A percentile compares a stretch with the other conserved stretches of the same genome.
phyloP scores from a whole-genome alignment of 1,140 invertebrate genomes.

The Melitaea cinxia region DNA sequence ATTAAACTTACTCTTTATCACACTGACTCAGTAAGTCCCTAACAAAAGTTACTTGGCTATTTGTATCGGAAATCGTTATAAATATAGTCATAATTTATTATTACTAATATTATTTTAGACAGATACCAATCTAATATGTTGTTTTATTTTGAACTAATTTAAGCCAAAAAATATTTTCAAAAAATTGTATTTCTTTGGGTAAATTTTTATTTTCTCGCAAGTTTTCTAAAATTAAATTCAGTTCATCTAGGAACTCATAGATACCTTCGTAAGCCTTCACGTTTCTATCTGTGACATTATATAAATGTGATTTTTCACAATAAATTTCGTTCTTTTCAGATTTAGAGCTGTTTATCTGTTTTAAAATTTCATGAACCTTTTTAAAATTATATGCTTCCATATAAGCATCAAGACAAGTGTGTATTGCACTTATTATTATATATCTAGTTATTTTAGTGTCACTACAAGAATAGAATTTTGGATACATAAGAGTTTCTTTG shows the following conservation, averaged over 20 bases:
- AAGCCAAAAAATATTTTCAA: slow-evolving; percentile 45
- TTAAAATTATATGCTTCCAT: slow-evolving; percentile 59
- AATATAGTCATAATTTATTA: too few species aligned
- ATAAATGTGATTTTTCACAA: not conserved
- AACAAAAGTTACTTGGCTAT: too few species aligned
- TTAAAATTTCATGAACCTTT: not conserved
- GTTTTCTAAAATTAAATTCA: slow-evolving; percentile 43
- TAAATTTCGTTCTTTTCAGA: not conserved
- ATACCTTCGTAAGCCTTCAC: slow-evolving; percentile 23
- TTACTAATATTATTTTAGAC: too few species aligned
- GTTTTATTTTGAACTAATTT: not conserved
- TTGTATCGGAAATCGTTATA: too few species aligned
- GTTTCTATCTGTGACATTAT: not conserved
- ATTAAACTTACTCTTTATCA: too few species aligned
- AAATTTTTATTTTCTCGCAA: slow-evolving; percentile 35
- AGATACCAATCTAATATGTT: too few species aligned
- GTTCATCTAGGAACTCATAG: slow-evolving; percentile 48
- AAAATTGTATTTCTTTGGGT: slow-evolving; percentile 44
- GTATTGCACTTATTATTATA: slow-evolving; percentile 48
- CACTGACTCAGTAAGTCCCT: too few species aligned
- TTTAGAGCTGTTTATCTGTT: not conserved
- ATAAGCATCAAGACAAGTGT: slow-evolving; percentile 56
- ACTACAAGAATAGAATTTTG: not conserved
- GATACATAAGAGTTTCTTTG: not conserved
- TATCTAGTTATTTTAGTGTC: slow-evolving; percentile 31